phyloP scores from a whole-genome alignment of 2,113 vertebrate species.

The Spea multiplicata region DNA sequence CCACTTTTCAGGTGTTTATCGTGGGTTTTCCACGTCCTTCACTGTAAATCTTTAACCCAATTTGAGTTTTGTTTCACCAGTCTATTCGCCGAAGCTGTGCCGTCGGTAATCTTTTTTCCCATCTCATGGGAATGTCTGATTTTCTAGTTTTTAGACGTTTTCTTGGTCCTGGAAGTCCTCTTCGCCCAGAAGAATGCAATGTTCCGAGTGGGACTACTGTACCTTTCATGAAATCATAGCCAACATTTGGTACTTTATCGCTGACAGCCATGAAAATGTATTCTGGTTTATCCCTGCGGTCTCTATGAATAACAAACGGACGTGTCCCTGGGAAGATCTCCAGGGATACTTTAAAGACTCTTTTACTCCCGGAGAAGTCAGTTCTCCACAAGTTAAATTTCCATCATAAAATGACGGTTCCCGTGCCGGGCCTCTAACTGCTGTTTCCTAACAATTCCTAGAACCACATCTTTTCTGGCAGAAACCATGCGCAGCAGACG shows the following conservation, averaged over 20 bases:
- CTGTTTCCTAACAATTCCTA: background rate
- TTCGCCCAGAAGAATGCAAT: too few species aligned
- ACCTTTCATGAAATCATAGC: too few species aligned
- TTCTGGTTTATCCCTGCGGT: background rate
- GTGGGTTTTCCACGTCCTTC: too few species aligned
- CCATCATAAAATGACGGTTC: background rate
- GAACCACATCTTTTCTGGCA: background rate
- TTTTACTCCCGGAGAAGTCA: background rate
- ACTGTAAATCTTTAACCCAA: too few species aligned
- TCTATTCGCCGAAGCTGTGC: too few species aligned
- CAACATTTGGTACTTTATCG: background rate
- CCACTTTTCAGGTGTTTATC: too few species aligned
- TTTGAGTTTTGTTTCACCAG: too few species aligned
- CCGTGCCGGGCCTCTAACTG: background rate
- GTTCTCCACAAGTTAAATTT: background rate
- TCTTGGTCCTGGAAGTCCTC: too few species aligned
- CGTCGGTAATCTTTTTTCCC: too few species aligned
- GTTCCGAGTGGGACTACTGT: too few species aligned
- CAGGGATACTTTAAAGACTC: background rate
- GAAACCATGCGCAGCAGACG: background rate
- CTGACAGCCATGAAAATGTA: background rate
- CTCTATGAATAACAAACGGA: slow-evolving; percentile 7
- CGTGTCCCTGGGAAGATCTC: background rate
- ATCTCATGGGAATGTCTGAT: too few species aligned
- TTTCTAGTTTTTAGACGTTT: too few species aligned